Evolutionary conservation across 2,113 vertebrate genomes (phyloP), one percentile per base, ranked within the genome.

Genomic region (Dunckerocampus dactyliophorus): DNA sequence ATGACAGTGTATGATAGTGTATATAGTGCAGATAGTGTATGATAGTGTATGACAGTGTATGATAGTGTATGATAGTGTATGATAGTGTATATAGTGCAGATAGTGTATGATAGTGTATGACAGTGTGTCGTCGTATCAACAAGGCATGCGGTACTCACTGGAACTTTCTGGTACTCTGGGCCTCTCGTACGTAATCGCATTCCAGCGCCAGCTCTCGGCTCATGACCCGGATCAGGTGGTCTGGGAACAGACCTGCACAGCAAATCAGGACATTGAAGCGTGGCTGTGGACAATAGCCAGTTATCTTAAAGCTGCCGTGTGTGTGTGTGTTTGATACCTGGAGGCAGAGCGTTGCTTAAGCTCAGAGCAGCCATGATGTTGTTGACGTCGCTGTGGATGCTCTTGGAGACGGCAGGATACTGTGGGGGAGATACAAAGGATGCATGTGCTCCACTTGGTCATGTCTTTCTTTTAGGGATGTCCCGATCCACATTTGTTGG

Each of bases 111-210:
- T 17, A 16, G 51, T 9, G 16, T 9, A 10, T 37, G 7, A 4
- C 34, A 37, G 28, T 47, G 15, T 52, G 8, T 54, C 24, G 24
- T 17, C 2, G 24, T 28, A 21, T 19, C 6, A 16, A n/a, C 16
- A 56, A 10, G 8, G 3, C 2, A 3, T 2, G 2, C 1, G 8
- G 2, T 37, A 84, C 82, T 13, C 87, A 98, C 96, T 90, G 92
- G 91, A 99, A 99, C 67, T 91, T 96, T 74, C 76, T 92, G 53
- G 93, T 94, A 8, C 95, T 98, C 73, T 88, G 78, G 0, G 97
- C 96, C 81, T 99, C 96, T 68, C 95, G 90, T 62, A 94, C 67
- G 69, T 98, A 99, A 82, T 99, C 95, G 0, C 97, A 99, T 83
- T 98, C 97, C 4, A 97, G 85, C 3, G 92, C 92, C 71, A 99